Evolutionary conservation across 2,113 vertebrate species (phyloP).

Genomic region (Pavo muticus): DNA sequence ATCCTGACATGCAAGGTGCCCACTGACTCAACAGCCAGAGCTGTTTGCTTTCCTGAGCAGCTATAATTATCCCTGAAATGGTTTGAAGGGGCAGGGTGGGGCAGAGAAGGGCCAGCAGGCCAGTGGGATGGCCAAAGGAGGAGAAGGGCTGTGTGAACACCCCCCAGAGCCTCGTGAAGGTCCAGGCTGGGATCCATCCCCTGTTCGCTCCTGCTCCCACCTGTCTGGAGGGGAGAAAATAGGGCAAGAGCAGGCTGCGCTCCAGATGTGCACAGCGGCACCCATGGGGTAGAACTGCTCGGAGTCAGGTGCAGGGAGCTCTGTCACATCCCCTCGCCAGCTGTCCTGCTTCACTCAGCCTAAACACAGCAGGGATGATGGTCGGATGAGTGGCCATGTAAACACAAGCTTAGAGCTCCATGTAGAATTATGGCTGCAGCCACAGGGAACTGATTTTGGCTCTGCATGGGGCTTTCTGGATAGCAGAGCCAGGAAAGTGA

Average conservation of each 20-base stretch:
- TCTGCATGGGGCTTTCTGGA: background rate
- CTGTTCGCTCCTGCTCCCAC: background rate
- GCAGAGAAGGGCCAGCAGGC: background rate
- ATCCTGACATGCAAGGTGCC: rapidly evolving
- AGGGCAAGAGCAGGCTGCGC: background rate
- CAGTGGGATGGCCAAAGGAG: background rate
- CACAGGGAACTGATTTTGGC: background rate
- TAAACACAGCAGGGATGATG: background rate
- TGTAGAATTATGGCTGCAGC: rapidly evolving
- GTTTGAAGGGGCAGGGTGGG: background rate
- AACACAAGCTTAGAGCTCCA: background rate
- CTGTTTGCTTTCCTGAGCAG: background rate
- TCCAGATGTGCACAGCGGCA: background rate
- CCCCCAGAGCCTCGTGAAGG: background rate
- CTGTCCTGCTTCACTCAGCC: rapidly evolving
- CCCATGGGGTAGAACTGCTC: rapidly evolving
- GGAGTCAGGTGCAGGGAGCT: rapidly evolving
- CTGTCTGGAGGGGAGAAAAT: background rate
- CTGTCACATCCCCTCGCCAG: background rate
- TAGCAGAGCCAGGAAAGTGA: background rate
- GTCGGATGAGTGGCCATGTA: rapidly evolving
- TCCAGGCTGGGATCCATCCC: background rate
- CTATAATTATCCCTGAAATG: background rate
- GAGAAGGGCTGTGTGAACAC: rapidly evolving
- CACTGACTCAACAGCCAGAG: background rate